A percentile compares a stretch with the other conserved stretches of the same genome.
These are phyloP conservation scores for Malurus cyaneus DNA, from an alignment of 2,113 vertebrate species.

Conservation along the genomic window DNA sequence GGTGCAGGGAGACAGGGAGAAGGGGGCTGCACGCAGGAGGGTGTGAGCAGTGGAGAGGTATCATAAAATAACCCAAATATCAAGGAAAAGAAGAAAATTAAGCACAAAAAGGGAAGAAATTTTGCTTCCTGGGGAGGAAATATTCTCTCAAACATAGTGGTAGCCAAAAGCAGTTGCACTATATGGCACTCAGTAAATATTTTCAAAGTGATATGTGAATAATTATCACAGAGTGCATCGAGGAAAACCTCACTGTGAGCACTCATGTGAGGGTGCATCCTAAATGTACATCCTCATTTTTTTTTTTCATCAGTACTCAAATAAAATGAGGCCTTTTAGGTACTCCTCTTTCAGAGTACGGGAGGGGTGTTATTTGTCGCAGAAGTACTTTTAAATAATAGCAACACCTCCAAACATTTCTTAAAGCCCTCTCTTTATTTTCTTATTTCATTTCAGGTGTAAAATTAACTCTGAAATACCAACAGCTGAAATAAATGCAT, in stretches of 20 bases:
- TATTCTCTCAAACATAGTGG: background rate
- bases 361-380: background rate
- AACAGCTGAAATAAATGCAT: conserved; percentile 19
- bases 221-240: background rate
- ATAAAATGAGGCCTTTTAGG: background rate
- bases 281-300: background rate
- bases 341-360: background rate
- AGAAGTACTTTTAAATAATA: background rate
- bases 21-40: background rate
- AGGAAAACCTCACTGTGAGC: background rate
- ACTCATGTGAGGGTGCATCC: background rate
- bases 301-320: background rate
- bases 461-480: conserved; percentile 63
- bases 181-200: background rate
- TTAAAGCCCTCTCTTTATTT: background rate
- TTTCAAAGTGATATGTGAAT: background rate
- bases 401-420: background rate
- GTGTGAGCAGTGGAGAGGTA: accelerated
- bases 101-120: background rate
- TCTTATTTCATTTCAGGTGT: conserved; percentile 14
- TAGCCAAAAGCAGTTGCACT: background rate
- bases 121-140: background rate
- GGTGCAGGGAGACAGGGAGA: background rate
- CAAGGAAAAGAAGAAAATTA: background rate
- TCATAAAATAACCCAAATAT: background rate